These are phyloP conservation scores for Micrastur ruficollis DNA, from an alignment of 2,797 vertebrate genomes.

Conservation along the genomic window DNA sequence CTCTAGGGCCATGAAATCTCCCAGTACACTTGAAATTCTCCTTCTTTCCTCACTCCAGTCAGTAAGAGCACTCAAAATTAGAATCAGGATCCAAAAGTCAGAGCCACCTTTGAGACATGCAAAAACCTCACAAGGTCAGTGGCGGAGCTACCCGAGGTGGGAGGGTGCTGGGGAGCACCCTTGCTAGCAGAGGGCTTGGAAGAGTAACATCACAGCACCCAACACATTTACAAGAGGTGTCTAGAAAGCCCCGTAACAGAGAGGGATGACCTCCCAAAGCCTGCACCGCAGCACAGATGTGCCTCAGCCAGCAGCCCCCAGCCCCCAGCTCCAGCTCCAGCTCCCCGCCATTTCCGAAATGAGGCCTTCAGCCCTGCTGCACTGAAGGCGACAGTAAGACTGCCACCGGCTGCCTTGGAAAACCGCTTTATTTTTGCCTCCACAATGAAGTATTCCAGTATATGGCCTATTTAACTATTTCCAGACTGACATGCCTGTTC, in stretches of 20 bases:
- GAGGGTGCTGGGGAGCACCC: not conserved
- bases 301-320: fast-evolving
- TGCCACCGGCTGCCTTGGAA: not conserved
- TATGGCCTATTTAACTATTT: not conserved
- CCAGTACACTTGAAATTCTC: not conserved
- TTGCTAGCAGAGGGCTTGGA: not conserved
- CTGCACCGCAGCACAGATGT: not conserved
- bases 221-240: fast-evolving
- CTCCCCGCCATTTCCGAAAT: not conserved
- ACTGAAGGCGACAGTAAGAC: not conserved
- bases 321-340: not conserved
- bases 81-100: not conserved
- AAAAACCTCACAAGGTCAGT: not conserved
- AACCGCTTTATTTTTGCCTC: not conserved
- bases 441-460: not conserved
- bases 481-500: conserved; percentile 10
- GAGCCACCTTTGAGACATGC: not conserved
- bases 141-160: fast-evolving
- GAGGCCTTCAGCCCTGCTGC: not conserved
- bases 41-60: not conserved
- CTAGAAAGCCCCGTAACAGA: not conserved
- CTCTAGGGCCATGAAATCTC: not conserved
- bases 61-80: not conserved
- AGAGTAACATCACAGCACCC: not conserved
- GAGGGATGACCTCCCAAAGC: not conserved